Evolutionary conservation across 2,888 invertebrate species (phyloP), one percentile per base, ranked within the genome.

Genomic region (Plemyria rubiginata): DNA sequence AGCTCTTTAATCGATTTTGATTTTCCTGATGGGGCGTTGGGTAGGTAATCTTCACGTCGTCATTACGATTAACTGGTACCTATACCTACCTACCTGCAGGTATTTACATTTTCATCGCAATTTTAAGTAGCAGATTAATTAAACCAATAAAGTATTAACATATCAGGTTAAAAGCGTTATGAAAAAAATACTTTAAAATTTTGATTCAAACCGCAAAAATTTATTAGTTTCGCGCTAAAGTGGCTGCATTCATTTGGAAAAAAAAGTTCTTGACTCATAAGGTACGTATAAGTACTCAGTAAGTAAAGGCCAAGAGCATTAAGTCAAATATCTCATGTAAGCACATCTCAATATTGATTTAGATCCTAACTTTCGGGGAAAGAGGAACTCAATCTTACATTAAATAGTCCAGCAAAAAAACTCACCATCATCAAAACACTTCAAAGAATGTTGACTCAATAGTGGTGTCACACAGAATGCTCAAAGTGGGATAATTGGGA

Each of bases 401-500:
- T 12, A 28, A 40, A 28, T 16, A 40, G 41, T 62, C 11, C 16
- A 46, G 64, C 58, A 50, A 60, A 62, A 55, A 59, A 54, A 62
- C 65, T 60, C 38, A 62, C 62, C 62, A 65, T 29, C 51, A 66
- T 62, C 8, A 54, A 60, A 46, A 40, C 65, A 64, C 60, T 60
- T 48, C 56, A 50, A 57, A 40, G 16, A 40, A 38, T 40, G 61
- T 11, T 65, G 57, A 54, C 62, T 53, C 64, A 63, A 53, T 29
- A 55, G 36, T 54, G 55, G 59, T 57, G 61, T 63, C 41, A 46
- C 51, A 60, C 48, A 7, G 60, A 65, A 64, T 69, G 62, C 40
- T 62, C 56, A 22, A 40, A 60, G 57, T 15, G 43, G 38, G 55
- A 52, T 61, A 46, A 50, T 36, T 43, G 53, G 41, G 53, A 62